Conservation (phyloP, 2,113 vertebrate genomes). For the Ramphastos sulfuratus region DNA sequence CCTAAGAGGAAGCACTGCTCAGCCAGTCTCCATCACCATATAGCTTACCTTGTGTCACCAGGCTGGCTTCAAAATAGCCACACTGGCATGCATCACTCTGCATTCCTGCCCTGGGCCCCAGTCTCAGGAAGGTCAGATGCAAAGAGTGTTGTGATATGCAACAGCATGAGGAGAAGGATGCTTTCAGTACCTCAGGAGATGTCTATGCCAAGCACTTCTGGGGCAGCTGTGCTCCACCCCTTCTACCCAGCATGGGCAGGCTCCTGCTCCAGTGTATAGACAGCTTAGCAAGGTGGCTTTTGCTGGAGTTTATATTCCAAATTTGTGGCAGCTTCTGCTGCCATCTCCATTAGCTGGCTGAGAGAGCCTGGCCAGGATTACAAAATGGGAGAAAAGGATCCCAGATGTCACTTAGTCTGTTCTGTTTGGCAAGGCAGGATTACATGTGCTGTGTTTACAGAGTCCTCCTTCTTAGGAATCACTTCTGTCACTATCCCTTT, state of each 20-base stretch:
- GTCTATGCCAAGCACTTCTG: background rate
- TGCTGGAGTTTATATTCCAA: background rate
- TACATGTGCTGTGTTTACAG: background rate
- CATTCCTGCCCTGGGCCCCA: background rate
- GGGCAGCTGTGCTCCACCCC: background rate
- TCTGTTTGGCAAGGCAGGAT: background rate
- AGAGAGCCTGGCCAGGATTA: background rate
- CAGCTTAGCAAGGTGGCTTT: background rate
- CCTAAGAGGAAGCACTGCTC: background rate
- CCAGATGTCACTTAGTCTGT: background rate
- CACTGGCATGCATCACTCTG: accelerated
- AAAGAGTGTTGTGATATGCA: background rate
- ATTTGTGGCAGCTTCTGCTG: background rate
- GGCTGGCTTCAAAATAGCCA: background rate
- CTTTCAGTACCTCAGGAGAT: background rate
- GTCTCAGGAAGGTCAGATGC: background rate
- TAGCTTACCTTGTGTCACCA: background rate
- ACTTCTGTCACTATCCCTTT: conserved; percentile 8
- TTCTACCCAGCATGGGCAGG: background rate
- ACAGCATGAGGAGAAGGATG: background rate
- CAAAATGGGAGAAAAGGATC: background rate
- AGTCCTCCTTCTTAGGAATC: background rate
- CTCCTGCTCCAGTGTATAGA: background rate
- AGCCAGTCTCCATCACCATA: accelerated
- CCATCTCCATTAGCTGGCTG: background rate